Evolutionary conservation across 2,888 invertebrate genomes (phyloP).

Genomic region (Tetranychus truncatus): DNA sequence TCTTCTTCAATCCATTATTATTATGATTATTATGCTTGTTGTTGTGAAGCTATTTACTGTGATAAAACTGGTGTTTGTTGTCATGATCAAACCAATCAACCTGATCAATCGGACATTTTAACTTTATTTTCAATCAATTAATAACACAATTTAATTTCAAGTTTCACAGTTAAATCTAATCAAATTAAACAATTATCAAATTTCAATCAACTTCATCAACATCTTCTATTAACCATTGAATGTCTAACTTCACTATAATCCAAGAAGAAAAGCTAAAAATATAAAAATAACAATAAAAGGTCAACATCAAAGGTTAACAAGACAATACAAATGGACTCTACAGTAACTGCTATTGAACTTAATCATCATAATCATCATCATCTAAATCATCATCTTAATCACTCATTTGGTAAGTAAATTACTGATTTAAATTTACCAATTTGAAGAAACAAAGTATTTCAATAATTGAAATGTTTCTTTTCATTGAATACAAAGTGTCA

Average conservation of each 20-base stretch:
- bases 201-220: not conserved
- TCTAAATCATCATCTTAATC: not conserved
- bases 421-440: not conserved
- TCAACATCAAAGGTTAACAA: too few species aligned
- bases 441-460: too few species aligned
- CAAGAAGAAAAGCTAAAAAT: too few species aligned
- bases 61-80: too few species aligned
- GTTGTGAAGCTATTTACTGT: not conserved
- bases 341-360: not conserved
- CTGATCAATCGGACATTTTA: not conserved
- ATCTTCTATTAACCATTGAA: not conserved
- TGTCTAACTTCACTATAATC: too few species aligned
- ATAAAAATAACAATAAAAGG: too few species aligned
- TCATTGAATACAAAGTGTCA: too few species aligned
- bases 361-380: not conserved
- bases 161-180: not conserved
- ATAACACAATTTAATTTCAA: too few species aligned
- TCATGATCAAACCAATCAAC: not conserved
- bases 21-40: not conserved
- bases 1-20: not conserved
- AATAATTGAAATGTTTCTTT: too few species aligned
- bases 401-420: not conserved
- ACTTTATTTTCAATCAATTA: too few species aligned
- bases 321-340: not conserved
- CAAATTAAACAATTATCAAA: not conserved